Evolutionary conservation across 1,140 invertebrate genomes (phyloP).

Genomic region (Nasonia giraulti): DNA sequence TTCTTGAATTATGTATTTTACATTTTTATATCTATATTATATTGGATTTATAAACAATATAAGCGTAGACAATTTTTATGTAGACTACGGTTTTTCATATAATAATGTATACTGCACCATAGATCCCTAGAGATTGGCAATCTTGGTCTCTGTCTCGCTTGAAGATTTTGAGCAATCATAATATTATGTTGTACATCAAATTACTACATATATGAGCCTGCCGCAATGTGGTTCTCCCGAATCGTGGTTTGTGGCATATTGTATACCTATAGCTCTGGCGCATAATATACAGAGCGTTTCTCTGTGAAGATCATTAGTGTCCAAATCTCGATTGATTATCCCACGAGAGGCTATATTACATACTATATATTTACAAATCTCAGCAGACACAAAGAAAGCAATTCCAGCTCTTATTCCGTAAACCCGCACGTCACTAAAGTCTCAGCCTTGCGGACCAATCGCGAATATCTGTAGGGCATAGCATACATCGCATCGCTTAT

Average conservation of each 20-base stretch:
- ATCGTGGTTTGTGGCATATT: conserved; percentile 56
- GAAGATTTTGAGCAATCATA: conserved; percentile 49
- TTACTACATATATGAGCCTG: conserved; percentile 47
- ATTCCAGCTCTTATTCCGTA: too few species aligned
- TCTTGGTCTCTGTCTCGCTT: conserved; percentile 73
- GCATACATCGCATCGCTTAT: too few species aligned
- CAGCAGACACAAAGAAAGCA: too few species aligned
- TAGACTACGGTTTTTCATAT: conserved; percentile 25
- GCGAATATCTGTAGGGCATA: too few species aligned
- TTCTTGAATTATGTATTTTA: background rate
- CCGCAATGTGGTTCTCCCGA: conserved; percentile 63
- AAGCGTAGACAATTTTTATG: background rate
- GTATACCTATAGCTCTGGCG: background rate
- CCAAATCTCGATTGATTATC: too few species aligned
- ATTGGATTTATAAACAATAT: background rate
- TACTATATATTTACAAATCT: too few species aligned
- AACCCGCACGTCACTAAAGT: too few species aligned
- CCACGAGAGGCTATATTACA: too few species aligned
- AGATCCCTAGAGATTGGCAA: conserved; percentile 68
- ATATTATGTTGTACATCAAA: conserved; percentile 9
- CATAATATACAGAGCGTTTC: background rate
- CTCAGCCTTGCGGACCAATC: too few species aligned
- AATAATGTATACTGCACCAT: conserved; percentile 44
- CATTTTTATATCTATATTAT: background rate
- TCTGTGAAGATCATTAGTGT: background rate